Percentiles rank a stretch among this genome's conserved stretches.
Evolutionary conservation across 2,113 vertebrate genomes (phyloP).

Genomic region (Steatornis caripensis): DNA sequence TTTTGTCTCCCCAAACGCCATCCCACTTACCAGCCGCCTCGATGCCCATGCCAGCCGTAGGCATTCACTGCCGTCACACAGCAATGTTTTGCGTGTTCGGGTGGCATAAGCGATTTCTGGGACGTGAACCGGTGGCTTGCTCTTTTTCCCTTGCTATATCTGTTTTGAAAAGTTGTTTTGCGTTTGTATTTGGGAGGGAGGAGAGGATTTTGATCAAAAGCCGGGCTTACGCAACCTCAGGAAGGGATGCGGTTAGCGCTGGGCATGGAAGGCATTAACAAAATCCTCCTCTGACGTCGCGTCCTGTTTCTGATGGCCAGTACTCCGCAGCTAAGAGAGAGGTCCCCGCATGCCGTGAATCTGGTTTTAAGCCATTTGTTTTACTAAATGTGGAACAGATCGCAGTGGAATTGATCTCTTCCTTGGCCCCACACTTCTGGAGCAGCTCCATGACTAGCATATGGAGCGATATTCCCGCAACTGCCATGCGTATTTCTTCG

Average conservation of each 20-base stretch:
- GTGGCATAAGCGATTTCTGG: background rate
- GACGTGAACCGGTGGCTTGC: background rate
- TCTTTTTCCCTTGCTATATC: background rate
- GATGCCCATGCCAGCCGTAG: background rate
- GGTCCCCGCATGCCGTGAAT: background rate
- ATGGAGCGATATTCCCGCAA: background rate
- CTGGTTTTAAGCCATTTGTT: background rate
- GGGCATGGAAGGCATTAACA: background rate
- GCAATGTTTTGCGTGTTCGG: background rate
- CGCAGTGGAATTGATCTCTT: background rate
- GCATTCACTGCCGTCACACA: background rate
- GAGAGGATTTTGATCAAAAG: background rate
- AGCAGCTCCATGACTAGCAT: background rate
- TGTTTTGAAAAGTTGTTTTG: background rate
- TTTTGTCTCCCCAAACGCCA: background rate
- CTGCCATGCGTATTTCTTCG: background rate
- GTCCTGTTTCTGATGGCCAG: background rate
- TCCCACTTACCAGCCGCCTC: background rate
- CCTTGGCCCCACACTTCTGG: background rate
- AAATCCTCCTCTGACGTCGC: background rate
- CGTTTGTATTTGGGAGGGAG: background rate
- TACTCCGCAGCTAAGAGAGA: background rate
- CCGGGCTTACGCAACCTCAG: background rate
- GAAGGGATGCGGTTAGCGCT: background rate
- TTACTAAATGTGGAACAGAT: background rate